Conservation (phyloP, 2,797 vertebrate genomes). For the Lepus townsendii region DNA sequence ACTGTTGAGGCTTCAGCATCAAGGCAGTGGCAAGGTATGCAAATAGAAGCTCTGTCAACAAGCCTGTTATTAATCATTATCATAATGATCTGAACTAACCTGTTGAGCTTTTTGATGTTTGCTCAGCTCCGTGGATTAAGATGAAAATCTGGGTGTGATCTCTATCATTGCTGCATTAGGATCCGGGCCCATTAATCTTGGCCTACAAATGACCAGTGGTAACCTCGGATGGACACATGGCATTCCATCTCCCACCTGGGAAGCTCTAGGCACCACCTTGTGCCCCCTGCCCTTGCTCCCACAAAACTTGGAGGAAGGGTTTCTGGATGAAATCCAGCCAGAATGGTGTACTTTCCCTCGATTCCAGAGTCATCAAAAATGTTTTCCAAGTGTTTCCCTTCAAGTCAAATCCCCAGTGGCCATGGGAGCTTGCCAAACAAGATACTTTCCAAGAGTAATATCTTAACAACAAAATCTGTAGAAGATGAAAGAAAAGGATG, state of each 20-base stretch:
- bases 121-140: constrained; percentile 82
- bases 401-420: constrained; percentile 63
- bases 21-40: constrained; percentile 41
- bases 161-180: constrained; percentile 69
- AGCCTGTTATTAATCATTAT: constrained; percentile 85
- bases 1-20: constrained; percentile 27
- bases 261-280: neutral
- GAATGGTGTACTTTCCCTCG: neutral
- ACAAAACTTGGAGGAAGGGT: neutral
- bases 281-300: neutral
- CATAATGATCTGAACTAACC: constrained; percentile 83
- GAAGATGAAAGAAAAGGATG: constrained; percentile 67
- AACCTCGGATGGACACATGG: constrained; percentile 53
- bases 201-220: constrained; percentile 71
- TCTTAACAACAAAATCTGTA: constrained; percentile 68
- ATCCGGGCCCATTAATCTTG: constrained; percentile 74
- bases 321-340: constrained; percentile 48
- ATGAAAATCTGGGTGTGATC: constrained; percentile 83
- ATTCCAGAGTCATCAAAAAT: constrained; percentile 64
- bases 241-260: neutral
- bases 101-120: constrained; percentile 84
- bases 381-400: constrained; percentile 66
- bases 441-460: constrained; percentile 67
- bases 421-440: constrained; percentile 64
- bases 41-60: constrained; percentile 68